phyloP scores from a whole-genome alignment of 2,797 vertebrate genomes.

The Carduelis carduelis region DNA sequence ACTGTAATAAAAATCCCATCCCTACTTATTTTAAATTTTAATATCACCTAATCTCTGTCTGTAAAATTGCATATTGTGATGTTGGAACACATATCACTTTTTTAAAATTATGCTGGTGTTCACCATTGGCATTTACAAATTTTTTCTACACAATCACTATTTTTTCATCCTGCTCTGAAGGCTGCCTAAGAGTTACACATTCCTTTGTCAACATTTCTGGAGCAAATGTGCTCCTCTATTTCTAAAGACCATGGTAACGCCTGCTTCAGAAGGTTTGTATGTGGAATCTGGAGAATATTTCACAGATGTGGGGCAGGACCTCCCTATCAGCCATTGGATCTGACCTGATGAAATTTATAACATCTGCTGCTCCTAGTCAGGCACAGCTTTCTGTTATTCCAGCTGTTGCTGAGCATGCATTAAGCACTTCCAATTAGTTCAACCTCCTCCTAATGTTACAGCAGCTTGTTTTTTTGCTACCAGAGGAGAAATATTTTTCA shows the following conservation, averaged over 20 bases:
- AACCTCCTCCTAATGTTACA: constrained; percentile 58
- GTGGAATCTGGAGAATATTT: constrained; percentile 44
- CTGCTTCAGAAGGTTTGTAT: constrained; percentile 1
- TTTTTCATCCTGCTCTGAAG: background rate
- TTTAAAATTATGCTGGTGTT: background rate
- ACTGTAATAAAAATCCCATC: background rate
- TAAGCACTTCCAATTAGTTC: constrained; percentile 62
- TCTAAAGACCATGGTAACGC: background rate
- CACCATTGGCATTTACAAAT: background rate
- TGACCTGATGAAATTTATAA: constrained; percentile 63
- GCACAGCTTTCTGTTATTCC: constrained; percentile 61
- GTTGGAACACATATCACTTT: background rate
- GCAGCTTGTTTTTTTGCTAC: constrained; percentile 23
- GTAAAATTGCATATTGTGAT: background rate
- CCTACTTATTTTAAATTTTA: background rate
- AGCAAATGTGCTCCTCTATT: background rate
- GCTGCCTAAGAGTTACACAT: background rate
- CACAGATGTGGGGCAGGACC: constrained; percentile 57
- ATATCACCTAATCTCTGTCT: background rate
- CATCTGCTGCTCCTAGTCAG: constrained; percentile 39
- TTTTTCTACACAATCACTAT: background rate
- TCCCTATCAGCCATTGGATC: constrained; percentile 41
- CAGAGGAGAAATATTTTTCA: constrained; percentile 19
- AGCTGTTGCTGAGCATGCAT: constrained; percentile 66
- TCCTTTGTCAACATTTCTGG: background rate